Conservation (phyloP, 2,113 vertebrate genomes). For the Quiscalus mexicanus region DNA sequence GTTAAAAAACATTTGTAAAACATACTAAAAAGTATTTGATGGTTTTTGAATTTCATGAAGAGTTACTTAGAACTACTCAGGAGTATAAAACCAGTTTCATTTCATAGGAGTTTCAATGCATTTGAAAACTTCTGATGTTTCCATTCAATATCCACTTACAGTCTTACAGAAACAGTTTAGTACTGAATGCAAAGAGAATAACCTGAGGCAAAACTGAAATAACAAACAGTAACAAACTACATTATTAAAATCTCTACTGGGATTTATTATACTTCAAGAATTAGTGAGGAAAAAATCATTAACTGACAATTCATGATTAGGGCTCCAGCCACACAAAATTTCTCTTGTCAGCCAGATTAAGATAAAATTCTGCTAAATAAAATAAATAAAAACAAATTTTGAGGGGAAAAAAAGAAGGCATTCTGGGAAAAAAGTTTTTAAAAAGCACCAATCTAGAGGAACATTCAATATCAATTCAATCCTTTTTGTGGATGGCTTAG, state of each 20-base stretch:
- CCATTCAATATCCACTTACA: background rate
- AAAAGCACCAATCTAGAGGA: background rate
- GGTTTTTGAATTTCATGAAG: background rate
- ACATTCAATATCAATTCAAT: background rate
- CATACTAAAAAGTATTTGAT: background rate
- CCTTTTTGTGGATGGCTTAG: background rate
- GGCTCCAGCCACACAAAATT: background rate
- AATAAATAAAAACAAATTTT: background rate
- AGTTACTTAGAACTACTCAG: background rate
- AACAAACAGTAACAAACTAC: background rate
- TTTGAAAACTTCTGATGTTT: background rate
- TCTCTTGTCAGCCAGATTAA: background rate
- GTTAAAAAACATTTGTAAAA: background rate
- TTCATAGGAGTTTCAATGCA: background rate
- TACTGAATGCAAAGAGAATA: background rate
- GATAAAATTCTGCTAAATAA: background rate
- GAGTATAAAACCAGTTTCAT: background rate
- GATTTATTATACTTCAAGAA: background rate
- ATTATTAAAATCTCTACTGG: background rate
- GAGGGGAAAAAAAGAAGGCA: background rate
- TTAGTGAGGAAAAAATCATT: fast-evolving
- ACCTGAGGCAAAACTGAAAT: background rate
- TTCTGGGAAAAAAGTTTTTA: background rate
- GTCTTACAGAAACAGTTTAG: background rate
- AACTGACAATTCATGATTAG: background rate